phyloP scores from a whole-genome alignment of 2,113 vertebrate genomes.

The Lucifuga dentata region DNA sequence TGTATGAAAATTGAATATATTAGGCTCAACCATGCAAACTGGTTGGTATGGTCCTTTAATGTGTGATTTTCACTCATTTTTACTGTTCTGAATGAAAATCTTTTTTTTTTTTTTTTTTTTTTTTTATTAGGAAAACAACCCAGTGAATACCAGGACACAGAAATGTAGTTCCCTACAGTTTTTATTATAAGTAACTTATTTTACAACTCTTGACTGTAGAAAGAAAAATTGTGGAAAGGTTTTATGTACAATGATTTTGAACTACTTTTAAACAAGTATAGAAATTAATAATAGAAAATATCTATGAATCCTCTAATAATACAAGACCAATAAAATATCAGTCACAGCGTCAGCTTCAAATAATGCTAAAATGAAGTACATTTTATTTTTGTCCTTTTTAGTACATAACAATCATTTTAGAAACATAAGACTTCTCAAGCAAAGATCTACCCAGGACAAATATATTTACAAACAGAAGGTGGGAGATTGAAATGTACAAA shows the following conservation, averaged over 20 bases:
- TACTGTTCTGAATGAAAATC: background rate
- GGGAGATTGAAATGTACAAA: constrained; percentile 80
- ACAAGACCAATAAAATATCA: constrained; percentile 80
- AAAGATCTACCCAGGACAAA: constrained; percentile 83
- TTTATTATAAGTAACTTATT: constrained; percentile 85
- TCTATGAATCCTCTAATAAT: constrained; percentile 80
- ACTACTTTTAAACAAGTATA: constrained; percentile 85
- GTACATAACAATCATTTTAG: constrained; percentile 85
- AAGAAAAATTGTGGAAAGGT: constrained; percentile 78
- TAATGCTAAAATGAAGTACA: constrained; percentile 86
- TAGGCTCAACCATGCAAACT: no score
- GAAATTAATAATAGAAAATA: constrained; percentile 81
- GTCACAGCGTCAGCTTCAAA: constrained; percentile 77
- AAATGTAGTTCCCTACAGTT: constrained; percentile 82
- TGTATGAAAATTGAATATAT: no score
- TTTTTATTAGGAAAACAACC: constrained; percentile 29
- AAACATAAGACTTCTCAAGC: constrained; percentile 84
- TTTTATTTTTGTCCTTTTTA: constrained; percentile 86
- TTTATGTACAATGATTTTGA: constrained; percentile 83
- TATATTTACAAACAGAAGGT: constrained; percentile 84
- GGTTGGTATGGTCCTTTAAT: no score
- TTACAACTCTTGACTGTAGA: constrained; percentile 82
- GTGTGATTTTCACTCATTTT: background rate
- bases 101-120: constrained; percentile 19
- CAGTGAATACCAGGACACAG: constrained; percentile 61